A percentile compares a stretch with the other conserved stretches of the same genome.
These are phyloP conservation scores for Drosophila neotestacea DNA, from an alignment of 2,888 invertebrate species.

Conservation along the genomic window DNA sequence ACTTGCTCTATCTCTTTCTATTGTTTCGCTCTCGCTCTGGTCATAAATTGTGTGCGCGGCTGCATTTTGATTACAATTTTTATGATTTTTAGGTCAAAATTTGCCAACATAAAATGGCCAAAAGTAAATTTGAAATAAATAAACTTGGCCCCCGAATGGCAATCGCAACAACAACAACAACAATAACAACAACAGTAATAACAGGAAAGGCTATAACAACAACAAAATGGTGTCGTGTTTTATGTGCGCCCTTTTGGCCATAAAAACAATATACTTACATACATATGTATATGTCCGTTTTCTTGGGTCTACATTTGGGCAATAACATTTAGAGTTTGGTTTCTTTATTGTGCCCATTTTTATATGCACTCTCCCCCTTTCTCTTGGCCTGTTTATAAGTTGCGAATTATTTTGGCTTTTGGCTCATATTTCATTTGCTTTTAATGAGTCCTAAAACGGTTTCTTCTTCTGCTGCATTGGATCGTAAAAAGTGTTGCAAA, in stretches of 20 bases:
- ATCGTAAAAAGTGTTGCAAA: slow-evolving; percentile 65
- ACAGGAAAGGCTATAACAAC: slow-evolving; percentile 10
- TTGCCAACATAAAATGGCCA: slow-evolving; percentile 79
- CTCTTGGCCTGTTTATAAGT: slow-evolving; percentile 46
- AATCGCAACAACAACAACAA: slow-evolving; percentile 3
- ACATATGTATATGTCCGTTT: neutral
- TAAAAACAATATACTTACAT: slow-evolving; percentile 52
- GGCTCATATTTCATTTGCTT: slow-evolving; percentile 65
- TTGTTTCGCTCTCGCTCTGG: slow-evolving; percentile 39
- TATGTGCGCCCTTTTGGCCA: slow-evolving; percentile 67
- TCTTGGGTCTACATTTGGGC: slow-evolving; percentile 16
- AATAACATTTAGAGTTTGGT: slow-evolving; percentile 33
- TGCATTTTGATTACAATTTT: slow-evolving; percentile 78
- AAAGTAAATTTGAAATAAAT: slow-evolving; percentile 80
- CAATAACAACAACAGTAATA: slow-evolving; percentile 23
- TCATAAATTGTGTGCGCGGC: slow-evolving; percentile 70
- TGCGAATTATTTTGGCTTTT: slow-evolving; percentile 66
- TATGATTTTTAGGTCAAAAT: slow-evolving; percentile 83
- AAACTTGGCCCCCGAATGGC: slow-evolving; percentile 50
- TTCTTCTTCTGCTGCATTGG: slow-evolving; percentile 13
- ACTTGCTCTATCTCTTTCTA: slow-evolving; percentile 15
- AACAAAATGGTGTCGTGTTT: slow-evolving; percentile 66
- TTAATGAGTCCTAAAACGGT: slow-evolving; percentile 60
- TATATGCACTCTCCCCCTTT: slow-evolving; percentile 1
- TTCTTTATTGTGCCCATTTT: slow-evolving; percentile 36